A percentile compares a stretch with the other conserved stretches of the same genome.
phyloP scores from a whole-genome alignment of 2,797 vertebrate genomes.

The Onychomys torridus region DNA sequence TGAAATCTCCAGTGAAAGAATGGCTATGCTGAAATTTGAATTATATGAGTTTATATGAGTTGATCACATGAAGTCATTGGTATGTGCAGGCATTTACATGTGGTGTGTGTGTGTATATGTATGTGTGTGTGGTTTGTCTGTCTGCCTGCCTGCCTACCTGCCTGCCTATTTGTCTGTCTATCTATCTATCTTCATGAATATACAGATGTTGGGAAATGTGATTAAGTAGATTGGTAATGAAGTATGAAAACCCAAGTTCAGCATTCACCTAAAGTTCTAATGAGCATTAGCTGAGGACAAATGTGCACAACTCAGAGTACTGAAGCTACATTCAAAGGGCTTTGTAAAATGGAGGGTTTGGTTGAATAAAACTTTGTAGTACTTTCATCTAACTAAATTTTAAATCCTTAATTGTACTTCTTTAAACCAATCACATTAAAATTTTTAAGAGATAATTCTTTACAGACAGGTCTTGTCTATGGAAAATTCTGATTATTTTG shows the following conservation, averaged over 20 bases:
- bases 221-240: not conserved
- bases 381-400: slow-evolving; percentile 60
- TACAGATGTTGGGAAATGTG: not conserved
- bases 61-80: not conserved
- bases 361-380: not conserved
- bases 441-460: slow-evolving; percentile 39
- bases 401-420: not conserved
- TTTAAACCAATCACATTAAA: slow-evolving; percentile 51
- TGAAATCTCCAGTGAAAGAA: not conserved
- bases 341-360: not conserved
- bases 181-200: not conserved
- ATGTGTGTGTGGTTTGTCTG: not conserved
- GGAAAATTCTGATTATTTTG: slow-evolving; percentile 31
- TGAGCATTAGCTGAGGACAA: not conserved
- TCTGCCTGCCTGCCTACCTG: not conserved
- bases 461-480: not conserved
- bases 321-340: not conserved
- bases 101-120: not conserved
- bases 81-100: not conserved
- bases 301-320: not conserved
- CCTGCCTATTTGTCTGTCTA: too few relatives aligned
- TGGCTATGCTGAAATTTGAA: not conserved
- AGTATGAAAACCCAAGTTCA: not conserved
- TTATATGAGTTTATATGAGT: not conserved
- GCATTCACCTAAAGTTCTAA: not conserved